Evolutionary conservation across 1,140 invertebrate species (phyloP).

Genomic region (Penaeus japonicus): DNA sequence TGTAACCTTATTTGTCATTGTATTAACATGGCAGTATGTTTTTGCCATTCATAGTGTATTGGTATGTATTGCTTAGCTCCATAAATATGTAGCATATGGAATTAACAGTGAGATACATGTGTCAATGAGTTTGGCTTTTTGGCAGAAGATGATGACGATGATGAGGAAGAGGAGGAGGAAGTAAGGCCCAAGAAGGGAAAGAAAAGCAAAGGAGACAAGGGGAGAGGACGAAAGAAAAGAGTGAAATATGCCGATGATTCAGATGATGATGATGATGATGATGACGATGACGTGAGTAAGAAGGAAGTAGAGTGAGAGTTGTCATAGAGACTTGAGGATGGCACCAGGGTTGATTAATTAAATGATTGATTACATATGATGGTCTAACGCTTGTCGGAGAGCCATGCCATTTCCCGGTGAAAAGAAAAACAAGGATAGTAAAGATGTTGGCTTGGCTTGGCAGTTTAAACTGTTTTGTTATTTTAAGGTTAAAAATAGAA

Average conservation of each 20-base stretch:
- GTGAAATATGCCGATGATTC: slow-evolving; percentile 13
- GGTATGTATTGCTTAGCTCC: not conserved
- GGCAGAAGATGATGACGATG: slow-evolving; percentile 10
- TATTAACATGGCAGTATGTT: not conserved
- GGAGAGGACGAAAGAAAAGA: not conserved
- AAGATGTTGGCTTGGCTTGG: not conserved
- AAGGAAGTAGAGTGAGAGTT: not conserved
- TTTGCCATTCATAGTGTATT: not conserved
- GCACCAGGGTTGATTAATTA: not conserved
- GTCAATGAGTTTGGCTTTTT: not conserved
- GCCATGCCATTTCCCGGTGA: not conserved
- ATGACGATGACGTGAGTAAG: not conserved
- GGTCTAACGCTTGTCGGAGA: not conserved
- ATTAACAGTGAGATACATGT: not conserved
- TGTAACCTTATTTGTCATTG: not conserved
- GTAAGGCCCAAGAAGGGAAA: not conserved
- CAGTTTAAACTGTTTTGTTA: not conserved
- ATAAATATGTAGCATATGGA: not conserved
- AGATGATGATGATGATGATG: slow-evolving; percentile 13
- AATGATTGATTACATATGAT: not conserved
- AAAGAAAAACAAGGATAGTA: too few species aligned
- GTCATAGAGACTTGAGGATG: not conserved
- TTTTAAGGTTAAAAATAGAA: too few species aligned
- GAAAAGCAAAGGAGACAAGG: not conserved
- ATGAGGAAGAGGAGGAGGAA: slow-evolving; percentile 10